Percentiles rank a stretch among this genome's conserved stretches.
Conservation (phyloP, 35 echinoderm and acorn worm genomes). For the Lytechinus pictus region DNA sequence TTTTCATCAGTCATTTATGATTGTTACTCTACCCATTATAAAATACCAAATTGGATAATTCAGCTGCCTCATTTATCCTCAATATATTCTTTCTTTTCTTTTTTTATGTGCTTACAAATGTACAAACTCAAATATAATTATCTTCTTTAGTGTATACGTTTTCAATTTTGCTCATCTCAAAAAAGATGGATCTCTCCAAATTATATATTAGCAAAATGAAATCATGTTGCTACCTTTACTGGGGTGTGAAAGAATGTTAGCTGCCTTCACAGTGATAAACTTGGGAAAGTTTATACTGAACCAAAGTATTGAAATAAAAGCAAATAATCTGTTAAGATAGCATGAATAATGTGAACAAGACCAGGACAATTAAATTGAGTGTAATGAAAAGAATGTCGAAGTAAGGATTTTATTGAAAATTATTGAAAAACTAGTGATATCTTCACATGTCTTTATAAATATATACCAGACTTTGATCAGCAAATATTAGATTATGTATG, state of each 20-base stretch:
- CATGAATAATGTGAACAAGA: neutral
- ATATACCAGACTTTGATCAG: neutral
- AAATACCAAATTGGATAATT: neutral
- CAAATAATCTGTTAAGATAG: neutral
- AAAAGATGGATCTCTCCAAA: neutral
- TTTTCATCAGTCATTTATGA: neutral
- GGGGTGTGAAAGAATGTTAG: neutral
- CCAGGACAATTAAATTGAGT: neutral
- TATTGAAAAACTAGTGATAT: neutral
- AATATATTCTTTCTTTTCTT: neutral
- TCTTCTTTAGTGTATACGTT: neutral
- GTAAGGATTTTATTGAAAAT: neutral
- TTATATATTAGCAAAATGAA: neutral
- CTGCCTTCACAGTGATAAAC: neutral
- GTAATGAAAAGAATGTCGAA: neutral
- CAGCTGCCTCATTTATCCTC: neutral
- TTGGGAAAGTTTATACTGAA: neutral
- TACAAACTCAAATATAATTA: neutral
- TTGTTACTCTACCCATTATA: neutral
- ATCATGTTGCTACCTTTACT: neutral
- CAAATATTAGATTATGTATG: too few species aligned
- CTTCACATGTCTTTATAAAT: neutral
- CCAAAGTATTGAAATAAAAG: neutral
- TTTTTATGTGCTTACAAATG: neutral
- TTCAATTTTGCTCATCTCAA: neutral